Percentiles rank a stretch among this genome's conserved stretches.
Conservation (phyloP, 1,140 invertebrate genomes). For the Drosophila pruinosa region DNA sequence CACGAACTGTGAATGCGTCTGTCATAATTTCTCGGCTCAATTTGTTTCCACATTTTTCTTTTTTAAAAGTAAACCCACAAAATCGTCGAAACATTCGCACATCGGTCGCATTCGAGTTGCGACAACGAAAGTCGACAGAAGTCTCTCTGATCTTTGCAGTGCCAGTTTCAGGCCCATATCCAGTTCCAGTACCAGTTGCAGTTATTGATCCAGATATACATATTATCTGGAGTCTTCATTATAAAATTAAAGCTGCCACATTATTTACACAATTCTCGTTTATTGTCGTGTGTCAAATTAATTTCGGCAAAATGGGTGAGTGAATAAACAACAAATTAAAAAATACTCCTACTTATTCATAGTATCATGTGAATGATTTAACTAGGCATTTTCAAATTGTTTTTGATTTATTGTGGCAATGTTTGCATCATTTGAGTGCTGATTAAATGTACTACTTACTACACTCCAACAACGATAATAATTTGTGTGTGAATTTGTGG, state of each 20-base stretch:
- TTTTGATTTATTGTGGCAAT: slow-evolving; percentile 23
- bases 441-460: slow-evolving; percentile 9
- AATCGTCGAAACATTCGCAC: slow-evolving; percentile 52
- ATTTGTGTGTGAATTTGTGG: slow-evolving; percentile 16
- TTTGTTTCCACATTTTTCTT: slow-evolving; percentile 8
- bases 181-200: not conserved
- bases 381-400: not conserved
- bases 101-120: slow-evolving; percentile 43
- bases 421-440: slow-evolving; percentile 28
- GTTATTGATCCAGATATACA: not conserved
- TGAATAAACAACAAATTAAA: slow-evolving; percentile 8
- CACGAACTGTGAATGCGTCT: slow-evolving; percentile 45
- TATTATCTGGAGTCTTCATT: not conserved
- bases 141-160: slow-evolving; percentile 34
- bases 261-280: not conserved
- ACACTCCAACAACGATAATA: slow-evolving; percentile 11
- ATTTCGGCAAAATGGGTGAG: slow-evolving; percentile 68
- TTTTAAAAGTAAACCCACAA: slow-evolving; percentile 36
- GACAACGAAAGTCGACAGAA: slow-evolving; percentile 34
- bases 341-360: not conserved
- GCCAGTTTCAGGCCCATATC: not conserved
- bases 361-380: slow-evolving; percentile 1
- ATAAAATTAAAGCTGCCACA: not conserved
- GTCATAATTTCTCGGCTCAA: slow-evolving; percentile 58
- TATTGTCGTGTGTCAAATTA: slow-evolving; percentile 38